Evolutionary conservation across 2,113 vertebrate genomes (phyloP).

Genomic region (Caranx melampygus): DNA sequence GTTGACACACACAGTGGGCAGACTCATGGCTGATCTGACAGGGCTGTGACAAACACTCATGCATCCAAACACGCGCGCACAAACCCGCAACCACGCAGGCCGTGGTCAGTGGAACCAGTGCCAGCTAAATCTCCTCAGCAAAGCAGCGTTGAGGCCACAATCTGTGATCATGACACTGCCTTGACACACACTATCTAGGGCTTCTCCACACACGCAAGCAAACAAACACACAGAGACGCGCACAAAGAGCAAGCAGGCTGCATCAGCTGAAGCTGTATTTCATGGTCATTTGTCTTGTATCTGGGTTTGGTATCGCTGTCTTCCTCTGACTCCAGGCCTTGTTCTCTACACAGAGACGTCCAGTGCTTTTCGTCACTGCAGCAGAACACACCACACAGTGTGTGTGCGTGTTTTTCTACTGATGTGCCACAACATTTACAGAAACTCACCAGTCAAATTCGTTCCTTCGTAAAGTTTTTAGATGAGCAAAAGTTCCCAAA

Average conservation of each 20-base stretch:
- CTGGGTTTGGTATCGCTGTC: slow-evolving; percentile 33
- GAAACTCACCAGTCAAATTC: slow-evolving; percentile 30
- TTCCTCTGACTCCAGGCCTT: slow-evolving; percentile 56
- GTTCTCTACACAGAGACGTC: slow-evolving; percentile 6
- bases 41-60: slow-evolving; percentile 36
- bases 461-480: slow-evolving; percentile 40
- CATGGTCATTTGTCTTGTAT: slow-evolving; percentile 54
- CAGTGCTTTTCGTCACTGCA: slow-evolving; percentile 19
- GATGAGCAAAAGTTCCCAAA: slow-evolving; percentile 40
- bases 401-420: background rate
- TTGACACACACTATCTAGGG: slow-evolving; percentile 65
- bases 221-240: slow-evolving; percentile 5
- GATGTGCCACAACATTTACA: slow-evolving; percentile 16
- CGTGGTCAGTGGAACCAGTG: slow-evolving; percentile 48
- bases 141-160: slow-evolving; percentile 58
- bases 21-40: slow-evolving; percentile 61
- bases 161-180: slow-evolving; percentile 72
- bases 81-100: slow-evolving; percentile 18
- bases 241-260: slow-evolving; percentile 27
- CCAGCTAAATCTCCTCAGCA: slow-evolving; percentile 62
- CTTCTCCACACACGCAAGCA: slow-evolving; percentile 18
- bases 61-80: slow-evolving; percentile 31
- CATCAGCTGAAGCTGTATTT: slow-evolving; percentile 34
- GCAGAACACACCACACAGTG: background rate
- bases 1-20: slow-evolving; percentile 53